phyloP scores from a whole-genome alignment of 2,797 vertebrate genomes.

The Tenualosa thibaudeaui region DNA sequence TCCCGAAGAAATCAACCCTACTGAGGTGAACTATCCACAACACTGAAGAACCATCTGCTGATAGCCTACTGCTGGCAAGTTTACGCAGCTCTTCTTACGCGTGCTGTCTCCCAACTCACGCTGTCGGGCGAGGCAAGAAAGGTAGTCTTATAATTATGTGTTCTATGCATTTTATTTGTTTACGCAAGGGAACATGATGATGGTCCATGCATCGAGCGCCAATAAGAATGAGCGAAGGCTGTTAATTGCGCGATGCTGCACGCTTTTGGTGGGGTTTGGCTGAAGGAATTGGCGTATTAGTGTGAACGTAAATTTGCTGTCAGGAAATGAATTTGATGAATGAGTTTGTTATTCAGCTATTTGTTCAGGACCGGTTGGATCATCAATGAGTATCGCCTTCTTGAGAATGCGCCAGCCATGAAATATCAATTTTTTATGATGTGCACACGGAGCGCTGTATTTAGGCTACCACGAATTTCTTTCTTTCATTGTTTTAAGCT shows the following conservation, averaged over 20 bases:
- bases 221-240: neutral
- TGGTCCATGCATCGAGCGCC: neutral
- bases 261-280: neutral
- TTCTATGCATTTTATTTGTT: neutral
- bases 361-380: neutral
- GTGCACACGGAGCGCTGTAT: neutral
- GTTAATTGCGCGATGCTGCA: neutral
- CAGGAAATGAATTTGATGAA: neutral
- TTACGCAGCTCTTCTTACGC: slow-evolving; percentile 44
- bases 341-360: neutral
- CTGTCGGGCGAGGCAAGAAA: slow-evolving; percentile 46
- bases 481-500: neutral
- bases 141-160: neutral
- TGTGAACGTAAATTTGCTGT: neutral
- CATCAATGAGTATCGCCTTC: neutral
- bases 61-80: slow-evolving; percentile 56
- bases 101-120: slow-evolving; percentile 40
- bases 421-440: neutral
- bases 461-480: neutral
- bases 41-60: slow-evolving; percentile 39
- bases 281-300: neutral
- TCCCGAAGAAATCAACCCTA: neutral
- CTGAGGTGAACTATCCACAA: slow-evolving; percentile 23
- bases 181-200: neutral
- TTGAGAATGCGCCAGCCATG: neutral